Base-by-base conservation (phyloP, 30 jellyfish, hydroid and myxozoan species). In the Haliclystus octoradiatus region DNA sequence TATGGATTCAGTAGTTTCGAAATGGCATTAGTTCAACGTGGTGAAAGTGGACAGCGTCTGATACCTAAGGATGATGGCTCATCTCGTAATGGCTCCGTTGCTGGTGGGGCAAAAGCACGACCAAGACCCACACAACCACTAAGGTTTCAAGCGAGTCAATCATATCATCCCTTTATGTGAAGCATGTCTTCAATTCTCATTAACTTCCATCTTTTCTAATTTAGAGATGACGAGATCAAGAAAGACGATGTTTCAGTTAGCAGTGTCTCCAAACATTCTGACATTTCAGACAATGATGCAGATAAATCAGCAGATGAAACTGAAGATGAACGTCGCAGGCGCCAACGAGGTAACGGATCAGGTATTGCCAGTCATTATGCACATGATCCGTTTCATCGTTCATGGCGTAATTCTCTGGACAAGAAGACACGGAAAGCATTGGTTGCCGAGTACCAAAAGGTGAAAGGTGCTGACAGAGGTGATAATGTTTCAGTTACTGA, bases 371-470 rank as follows among this genome's bases (percentile, higher is more conserved):
- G 84, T 28, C 97, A 88, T 71, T 88, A 88, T 73, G 85, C 97
- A 0, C 79, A 88, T 50, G 97, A 88, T 49, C 97, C 97, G 4
- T 79, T 72, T 79, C 89, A 81, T 62, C 73, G 71, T 34, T 74
- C 75, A 34, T 88, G 97, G 97, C 80, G 97, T 31, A 91, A 72
- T 32, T 88, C 97, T 1, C 52, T 88, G 87, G 97, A 88, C 65
- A 88, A 88, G 77, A 81, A 79, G 66, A 88, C 97, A 28, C 70
- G 92, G 74, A 80, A 81, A 34, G 94, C 89, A 24, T 62, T 88
- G 25, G 68, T 88, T 13, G 67, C 97, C 22, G 97, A 88, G 68
- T 88, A 72, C 57, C 86, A 65, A 23, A 78, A 77, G 50, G 71
- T 80, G 25, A 29, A 79, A 35, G 77, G 68, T 33, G 73, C 57